A percentile compares a stretch with the other conserved stretches of the same genome.
These are phyloP conservation scores for Oikopleura albicans DNA, from an alignment of 23 tunicate genomes.

Conservation along the genomic window DNA sequence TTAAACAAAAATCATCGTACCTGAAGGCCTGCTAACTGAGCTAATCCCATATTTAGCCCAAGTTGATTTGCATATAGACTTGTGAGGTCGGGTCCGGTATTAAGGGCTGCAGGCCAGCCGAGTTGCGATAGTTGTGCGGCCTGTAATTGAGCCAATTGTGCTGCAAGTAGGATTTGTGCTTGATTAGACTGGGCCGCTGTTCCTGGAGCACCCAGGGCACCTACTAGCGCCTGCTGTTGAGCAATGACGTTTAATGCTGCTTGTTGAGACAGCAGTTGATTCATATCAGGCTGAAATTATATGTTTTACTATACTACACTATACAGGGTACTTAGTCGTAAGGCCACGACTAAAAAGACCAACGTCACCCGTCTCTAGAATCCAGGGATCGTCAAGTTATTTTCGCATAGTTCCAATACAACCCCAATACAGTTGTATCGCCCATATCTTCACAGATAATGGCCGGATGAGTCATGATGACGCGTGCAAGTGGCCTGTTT, in stretches of 20 bases:
- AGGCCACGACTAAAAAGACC: too few species aligned
- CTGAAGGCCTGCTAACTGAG: not conserved
- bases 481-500: too few species aligned
- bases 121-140: not conserved
- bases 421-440: too few species aligned
- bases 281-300: not conserved
- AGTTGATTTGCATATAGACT: not conserved
- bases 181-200: not conserved
- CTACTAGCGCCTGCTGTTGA: not conserved
- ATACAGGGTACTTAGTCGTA: too few species aligned
- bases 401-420: too few species aligned
- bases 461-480: too few species aligned
- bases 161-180: not conserved
- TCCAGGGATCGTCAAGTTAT: too few species aligned
- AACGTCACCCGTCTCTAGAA: too few species aligned
- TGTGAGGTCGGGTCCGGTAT: not conserved
- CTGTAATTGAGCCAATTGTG: not conserved
- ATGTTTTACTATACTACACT: too few species aligned
- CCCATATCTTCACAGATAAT: too few species aligned
- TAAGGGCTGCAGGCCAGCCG: not conserved
- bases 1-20: too few species aligned
- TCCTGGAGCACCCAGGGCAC: not conserved
- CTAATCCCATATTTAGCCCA: not conserved
- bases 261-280: not conserved
- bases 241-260: not conserved